Base-by-base conservation (phyloP, 2,888 invertebrate species). In the Xestia rhomboidea region DNA sequence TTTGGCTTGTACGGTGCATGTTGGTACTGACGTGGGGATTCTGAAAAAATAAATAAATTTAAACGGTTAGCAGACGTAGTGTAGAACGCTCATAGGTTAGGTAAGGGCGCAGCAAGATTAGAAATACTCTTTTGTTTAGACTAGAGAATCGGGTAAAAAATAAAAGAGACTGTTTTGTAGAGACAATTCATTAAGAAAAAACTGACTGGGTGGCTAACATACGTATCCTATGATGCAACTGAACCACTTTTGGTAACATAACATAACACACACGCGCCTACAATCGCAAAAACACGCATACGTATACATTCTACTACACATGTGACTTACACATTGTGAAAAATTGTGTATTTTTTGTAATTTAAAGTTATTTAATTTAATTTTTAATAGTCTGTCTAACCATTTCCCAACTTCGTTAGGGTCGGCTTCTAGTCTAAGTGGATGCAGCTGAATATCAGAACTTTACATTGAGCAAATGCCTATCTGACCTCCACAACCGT, bases 1-100 rank as follows among this genome's bases (percentile, higher is more conserved):
- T 5, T 97, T 97, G 73, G 98, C 98, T 24, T 97, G 95, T 0
- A 98, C 97, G 87, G 98, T 97, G 21, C 97, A 98, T 0, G 97
- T 97, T 21, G 98, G 98, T 0, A 98, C 98, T 1, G 90, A 87
- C 0, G 97, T 93, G 0, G 97, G 86, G 13, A 86, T 87, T 8
- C 93, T 93, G 89, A 0, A 86, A 90, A 44, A 8, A 4, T 8
- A 57, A 0, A 60, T 21, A 62, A 46, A 51, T 5, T 2, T 13
- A 27, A 7, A 27, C 7, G 7, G 15, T 57, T 57, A 54, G 13
- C 54, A 54, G 54, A 54, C n/a, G 5, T 54, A n/a, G 57, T 57
- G 27, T 15, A 15, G 57, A 27, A 57, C 2, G 6, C 7, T 57
- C 2, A 54, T 6, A 57, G 57, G 15, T 27, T 2, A 57, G 7